Conservation (phyloP, 2,113 vertebrate genomes). For the Bos taurus region DNA sequence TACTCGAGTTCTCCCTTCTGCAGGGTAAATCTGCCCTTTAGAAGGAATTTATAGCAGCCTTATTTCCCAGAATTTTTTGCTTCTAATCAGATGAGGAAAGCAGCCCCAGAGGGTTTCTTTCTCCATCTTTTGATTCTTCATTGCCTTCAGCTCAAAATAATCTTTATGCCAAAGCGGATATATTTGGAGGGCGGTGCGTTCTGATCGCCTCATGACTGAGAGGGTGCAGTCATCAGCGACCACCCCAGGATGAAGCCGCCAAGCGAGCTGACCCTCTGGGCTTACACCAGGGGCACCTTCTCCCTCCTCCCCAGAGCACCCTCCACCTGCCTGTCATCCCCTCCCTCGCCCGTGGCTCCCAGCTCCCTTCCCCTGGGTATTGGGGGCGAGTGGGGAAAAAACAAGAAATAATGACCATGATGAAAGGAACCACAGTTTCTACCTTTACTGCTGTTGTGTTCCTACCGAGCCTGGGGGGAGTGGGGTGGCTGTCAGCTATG, state of each 20-base stretch:
- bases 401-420: neutral
- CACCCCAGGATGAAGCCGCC: neutral
- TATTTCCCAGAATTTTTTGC: neutral
- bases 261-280: neutral
- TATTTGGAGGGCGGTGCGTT: neutral
- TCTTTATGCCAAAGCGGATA: neutral
- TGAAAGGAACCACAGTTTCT: neutral
- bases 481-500: neutral
- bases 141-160: neutral
- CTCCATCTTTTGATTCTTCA: neutral
- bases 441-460: neutral
- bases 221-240: neutral
- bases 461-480: neutral
- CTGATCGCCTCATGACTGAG: neutral
- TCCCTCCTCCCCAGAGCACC: neutral
- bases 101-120: neutral
- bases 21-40: neutral
- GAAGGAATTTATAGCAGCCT: neutral
- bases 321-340: neutral
- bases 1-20: neutral
- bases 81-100: neutral
- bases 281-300: neutral
- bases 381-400: too few relatives aligned
- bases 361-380: neutral
- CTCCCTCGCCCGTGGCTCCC: fast-evolving